These are phyloP conservation scores for Clistopyga incitator DNA, from an alignment of 2,888 invertebrate genomes.

Conservation along the genomic window DNA sequence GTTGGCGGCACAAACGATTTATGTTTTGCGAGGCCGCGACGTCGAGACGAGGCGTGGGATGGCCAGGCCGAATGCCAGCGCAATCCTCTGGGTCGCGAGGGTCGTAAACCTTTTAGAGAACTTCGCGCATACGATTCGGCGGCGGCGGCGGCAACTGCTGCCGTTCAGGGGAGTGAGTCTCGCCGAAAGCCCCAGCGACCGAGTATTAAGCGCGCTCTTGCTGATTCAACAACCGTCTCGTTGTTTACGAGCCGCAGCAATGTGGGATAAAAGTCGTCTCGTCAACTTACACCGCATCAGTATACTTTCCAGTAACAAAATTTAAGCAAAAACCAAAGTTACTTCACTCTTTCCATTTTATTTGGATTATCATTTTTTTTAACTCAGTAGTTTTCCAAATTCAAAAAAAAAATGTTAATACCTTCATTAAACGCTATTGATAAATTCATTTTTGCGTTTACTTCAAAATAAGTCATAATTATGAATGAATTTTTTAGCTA, in stretches of 20 bases:
- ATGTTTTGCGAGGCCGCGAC: constrained; percentile 46
- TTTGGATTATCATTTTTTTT: too few species aligned
- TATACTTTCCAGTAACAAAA: constrained; percentile 8
- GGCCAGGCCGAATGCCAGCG: constrained; percentile 41
- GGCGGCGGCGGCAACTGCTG: neutral
- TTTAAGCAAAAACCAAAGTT: too few species aligned
- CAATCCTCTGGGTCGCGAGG: constrained; percentile 58
- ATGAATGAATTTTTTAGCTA: too few species aligned
- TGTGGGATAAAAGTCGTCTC: constrained; percentile 62
- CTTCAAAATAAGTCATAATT: too few species aligned
- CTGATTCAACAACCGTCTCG: constrained; percentile 64
- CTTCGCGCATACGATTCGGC: constrained; percentile 26
- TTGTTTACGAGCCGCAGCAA: constrained; percentile 60
- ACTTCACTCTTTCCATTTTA: too few species aligned
- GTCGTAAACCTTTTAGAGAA: constrained; percentile 64
- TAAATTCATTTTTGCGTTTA: too few species aligned
- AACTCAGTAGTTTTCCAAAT: too few species aligned
- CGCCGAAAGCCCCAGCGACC: constrained; percentile 18
- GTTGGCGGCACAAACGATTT: constrained; percentile 26
- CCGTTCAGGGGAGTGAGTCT: constrained; percentile 28
- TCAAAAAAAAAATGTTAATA: too few species aligned
- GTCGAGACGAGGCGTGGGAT: constrained; percentile 62
- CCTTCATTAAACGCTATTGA: too few species aligned
- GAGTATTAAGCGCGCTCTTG: constrained; percentile 33
- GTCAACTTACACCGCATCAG: constrained; percentile 50